phyloP scores from a whole-genome alignment of 2,888 invertebrate species.

The Morpho helenor region DNA sequence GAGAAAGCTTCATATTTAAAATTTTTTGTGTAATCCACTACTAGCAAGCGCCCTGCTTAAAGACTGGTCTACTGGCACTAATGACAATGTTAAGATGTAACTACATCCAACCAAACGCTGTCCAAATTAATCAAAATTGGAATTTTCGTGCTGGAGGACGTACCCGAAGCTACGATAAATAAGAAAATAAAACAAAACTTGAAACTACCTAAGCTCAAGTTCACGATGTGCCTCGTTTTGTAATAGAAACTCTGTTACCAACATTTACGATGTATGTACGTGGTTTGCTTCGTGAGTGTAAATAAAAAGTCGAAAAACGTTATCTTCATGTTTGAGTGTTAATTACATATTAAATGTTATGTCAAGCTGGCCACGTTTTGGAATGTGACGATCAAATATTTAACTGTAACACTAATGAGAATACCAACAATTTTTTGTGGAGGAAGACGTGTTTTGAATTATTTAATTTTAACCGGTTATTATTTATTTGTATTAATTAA shows the following conservation, averaged over 20 bases:
- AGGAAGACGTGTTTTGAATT: background rate
- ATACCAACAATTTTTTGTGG: background rate
- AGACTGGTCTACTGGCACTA: too few species aligned
- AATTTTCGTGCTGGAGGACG: too few species aligned
- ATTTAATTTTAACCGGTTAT: background rate
- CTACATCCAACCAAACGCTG: too few species aligned
- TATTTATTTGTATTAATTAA: too few species aligned
- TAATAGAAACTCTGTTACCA: background rate
- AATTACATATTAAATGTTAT: conserved; percentile 15
- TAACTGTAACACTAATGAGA: conserved; percentile 3
- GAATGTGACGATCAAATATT: conserved; percentile 18
- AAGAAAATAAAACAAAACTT: background rate
- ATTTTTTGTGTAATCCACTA: too few species aligned
- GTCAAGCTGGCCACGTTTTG: conserved; percentile 12
- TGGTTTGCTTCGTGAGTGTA: conserved; percentile 5
- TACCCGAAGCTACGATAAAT: too few species aligned
- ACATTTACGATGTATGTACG: conserved; percentile 1
- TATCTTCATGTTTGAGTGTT: conserved; percentile 23
- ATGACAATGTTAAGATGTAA: too few species aligned
- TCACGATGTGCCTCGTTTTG: conserved; percentile 1
- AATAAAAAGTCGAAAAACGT: conserved; percentile 10
- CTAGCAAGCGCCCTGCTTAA: too few species aligned
- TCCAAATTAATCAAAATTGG: too few species aligned
- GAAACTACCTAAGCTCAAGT: background rate
- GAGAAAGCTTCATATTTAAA: too few species aligned